phyloP scores from a whole-genome alignment of 2,113 vertebrate genomes.

The Dasypus novemcinctus region DNA sequence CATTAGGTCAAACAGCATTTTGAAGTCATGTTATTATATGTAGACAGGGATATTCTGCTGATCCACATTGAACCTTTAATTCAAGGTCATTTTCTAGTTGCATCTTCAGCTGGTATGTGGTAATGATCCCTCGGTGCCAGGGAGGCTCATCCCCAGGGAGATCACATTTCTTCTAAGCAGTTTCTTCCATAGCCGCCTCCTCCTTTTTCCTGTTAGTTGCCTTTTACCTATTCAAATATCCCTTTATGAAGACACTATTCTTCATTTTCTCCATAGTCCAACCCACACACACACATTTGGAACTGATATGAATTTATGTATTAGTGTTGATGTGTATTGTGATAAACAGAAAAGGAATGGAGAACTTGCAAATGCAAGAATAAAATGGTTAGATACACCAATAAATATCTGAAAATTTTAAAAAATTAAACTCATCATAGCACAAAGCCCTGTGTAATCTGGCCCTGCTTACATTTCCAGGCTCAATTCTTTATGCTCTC shows the following conservation, averaged over 20 bases:
- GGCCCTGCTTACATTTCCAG: background rate
- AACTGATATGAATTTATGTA: background rate
- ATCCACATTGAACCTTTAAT: too few species aligned
- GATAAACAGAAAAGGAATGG: background rate
- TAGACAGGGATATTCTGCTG: too few species aligned
- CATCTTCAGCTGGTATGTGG: too few species aligned
- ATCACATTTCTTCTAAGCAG: background rate
- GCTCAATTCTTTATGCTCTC: background rate
- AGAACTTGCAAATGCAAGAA: background rate
- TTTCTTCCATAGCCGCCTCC: background rate
- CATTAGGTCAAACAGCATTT: too few species aligned
- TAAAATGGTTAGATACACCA: background rate
- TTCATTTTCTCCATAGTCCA: background rate
- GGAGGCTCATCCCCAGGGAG: too few species aligned
- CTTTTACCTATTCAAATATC: background rate
- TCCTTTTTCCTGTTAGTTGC: background rate
- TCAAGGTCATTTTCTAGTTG: too few species aligned
- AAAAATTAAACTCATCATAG: background rate
- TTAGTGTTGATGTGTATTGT: background rate
- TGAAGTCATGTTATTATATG: too few species aligned
- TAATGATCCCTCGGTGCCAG: too few species aligned
- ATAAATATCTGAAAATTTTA: background rate
- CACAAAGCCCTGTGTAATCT: background rate
- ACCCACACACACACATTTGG: background rate
- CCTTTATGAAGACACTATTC: background rate